A percentile compares a stretch with the other conserved stretches of the same genome.
phyloP scores from a whole-genome alignment of 2,888 invertebrate genomes.

The Abscondita cerata region DNA sequence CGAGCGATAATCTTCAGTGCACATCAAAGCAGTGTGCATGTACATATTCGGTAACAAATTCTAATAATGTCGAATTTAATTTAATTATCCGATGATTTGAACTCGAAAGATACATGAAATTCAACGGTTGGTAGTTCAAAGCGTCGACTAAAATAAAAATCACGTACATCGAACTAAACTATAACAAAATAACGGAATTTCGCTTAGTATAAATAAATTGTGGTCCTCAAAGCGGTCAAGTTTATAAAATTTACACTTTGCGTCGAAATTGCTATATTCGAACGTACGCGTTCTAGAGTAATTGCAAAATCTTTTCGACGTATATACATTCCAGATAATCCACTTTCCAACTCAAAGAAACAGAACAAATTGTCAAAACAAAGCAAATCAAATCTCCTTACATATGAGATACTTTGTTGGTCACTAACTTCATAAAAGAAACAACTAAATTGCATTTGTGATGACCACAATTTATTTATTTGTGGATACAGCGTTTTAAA shows the following conservation, averaged over 20 bases:
- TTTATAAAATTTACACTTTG: conserved; percentile 19
- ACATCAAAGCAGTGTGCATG: conserved; percentile 22
- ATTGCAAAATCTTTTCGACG: conserved; percentile 50
- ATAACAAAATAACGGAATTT: background rate
- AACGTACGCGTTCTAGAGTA: conserved; percentile 48
- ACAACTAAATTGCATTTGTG: conserved; percentile 48
- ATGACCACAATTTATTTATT: conserved; percentile 53
- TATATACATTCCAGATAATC: conserved; percentile 46
- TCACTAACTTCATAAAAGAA: conserved; percentile 48
- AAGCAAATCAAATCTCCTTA: conserved; percentile 47
- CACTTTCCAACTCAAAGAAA: conserved; percentile 51
- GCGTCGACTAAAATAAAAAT: background rate
- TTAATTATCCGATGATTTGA: conserved; percentile 22
- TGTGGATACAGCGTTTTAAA: conserved; percentile 47
- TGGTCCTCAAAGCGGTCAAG: conserved; percentile 20
- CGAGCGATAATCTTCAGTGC: conserved; percentile 24
- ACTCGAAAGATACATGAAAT: conserved; percentile 15
- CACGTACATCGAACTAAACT: background rate
- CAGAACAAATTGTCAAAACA: conserved; percentile 51
- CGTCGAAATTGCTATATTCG: conserved; percentile 51
- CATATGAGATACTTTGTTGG: conserved; percentile 29
- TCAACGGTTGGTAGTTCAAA: conserved; percentile 2
- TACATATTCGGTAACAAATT: conserved; percentile 25
- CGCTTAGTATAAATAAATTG: conserved; percentile 10
- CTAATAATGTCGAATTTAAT: conserved; percentile 25